phyloP scores from a whole-genome alignment of 1,140 invertebrate species.

The Cyclargus thomasi region DNA sequence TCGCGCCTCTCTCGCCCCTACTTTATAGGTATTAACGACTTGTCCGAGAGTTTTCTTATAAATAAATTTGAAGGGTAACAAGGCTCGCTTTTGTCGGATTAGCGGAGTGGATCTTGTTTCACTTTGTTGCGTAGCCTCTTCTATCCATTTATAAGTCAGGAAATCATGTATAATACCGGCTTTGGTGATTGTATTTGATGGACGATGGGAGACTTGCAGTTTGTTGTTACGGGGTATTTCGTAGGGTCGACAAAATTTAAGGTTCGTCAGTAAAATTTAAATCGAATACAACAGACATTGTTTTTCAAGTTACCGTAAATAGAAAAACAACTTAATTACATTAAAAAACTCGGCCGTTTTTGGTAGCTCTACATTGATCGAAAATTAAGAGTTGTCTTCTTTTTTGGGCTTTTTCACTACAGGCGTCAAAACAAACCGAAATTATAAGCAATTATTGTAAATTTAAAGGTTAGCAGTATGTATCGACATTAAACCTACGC shows the following conservation, averaged over 20 bases:
- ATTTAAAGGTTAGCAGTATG: neutral
- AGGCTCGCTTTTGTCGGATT: conserved; percentile 75
- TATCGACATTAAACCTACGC: neutral
- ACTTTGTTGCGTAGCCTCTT: conserved; percentile 69
- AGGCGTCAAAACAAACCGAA: neutral
- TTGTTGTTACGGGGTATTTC: neutral
- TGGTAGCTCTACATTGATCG: neutral
- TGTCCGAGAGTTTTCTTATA: conserved; percentile 75
- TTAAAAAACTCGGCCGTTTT: neutral
- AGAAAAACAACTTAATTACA: neutral
- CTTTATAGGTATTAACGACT: conserved; percentile 76
- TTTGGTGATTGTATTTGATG: conserved; percentile 22
- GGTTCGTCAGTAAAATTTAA: too few relatives aligned
- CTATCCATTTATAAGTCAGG: conserved; percentile 60
- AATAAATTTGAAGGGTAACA: conserved; percentile 76
- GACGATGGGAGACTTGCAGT: neutral
- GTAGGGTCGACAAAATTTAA: too few relatives aligned
- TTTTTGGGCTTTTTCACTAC: neutral
- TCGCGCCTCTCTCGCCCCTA: conserved; percentile 71
- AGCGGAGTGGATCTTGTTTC: conserved; percentile 74
- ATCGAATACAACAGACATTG: too few relatives aligned
- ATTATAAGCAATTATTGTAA: conserved; percentile 1
- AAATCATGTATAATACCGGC: conserved; percentile 47
- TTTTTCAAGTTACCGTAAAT: neutral
- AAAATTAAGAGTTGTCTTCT: neutral